Base-by-base conservation (phyloP, 2,888 invertebrate genomes). In the Salticus scenicus region DNA sequence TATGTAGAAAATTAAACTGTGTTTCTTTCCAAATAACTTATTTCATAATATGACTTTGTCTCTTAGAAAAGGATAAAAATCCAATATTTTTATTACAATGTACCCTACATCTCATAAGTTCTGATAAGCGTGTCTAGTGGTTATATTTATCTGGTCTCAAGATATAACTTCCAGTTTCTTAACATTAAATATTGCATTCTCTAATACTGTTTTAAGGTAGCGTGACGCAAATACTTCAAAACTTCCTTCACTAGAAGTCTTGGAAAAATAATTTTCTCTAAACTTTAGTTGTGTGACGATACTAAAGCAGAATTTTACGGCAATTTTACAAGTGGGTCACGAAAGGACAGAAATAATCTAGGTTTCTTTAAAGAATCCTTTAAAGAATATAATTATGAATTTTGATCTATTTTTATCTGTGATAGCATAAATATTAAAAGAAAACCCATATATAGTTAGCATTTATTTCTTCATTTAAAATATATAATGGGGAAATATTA, bases 171-270 rank as follows among this genome's bases (percentile, higher is more conserved):
- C 63, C 2, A 20, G 47, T 69, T 70, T 82, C 81, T 75, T 82
- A 75, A 71, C 71, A 82, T 33, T 66, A 41, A 47, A 74, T 71
- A 63, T 75, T 27, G 51, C 73, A 63, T 82, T 75, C 67, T 66
- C 73, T 69, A 24, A 82, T 63, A 70, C 64, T 37, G 81, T 75
- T 82, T 57, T 66, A 24, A 63, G 57, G 4, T 75, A 70, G 81
- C 81, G 81, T 82, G 81, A 82, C 81, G 70, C 47, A 75, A 75
- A 82, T 82, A 82, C 81, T 82, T 82, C 31, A 70, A 57, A 75
- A 82, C 64, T 75, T 82, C 75, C 63, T 75, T 31, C 42, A 10
- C 42, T 30, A 37, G 20, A 31, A 57, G 71, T 81, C 69, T 70
- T 63, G 70, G 66, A 75, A 75, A 82, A 82, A 82, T 82, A 82